Percentiles rank a stretch among this genome's conserved stretches.
Conservation (phyloP, 1,140 invertebrate genomes). For the Phymastichus coffea region DNA sequence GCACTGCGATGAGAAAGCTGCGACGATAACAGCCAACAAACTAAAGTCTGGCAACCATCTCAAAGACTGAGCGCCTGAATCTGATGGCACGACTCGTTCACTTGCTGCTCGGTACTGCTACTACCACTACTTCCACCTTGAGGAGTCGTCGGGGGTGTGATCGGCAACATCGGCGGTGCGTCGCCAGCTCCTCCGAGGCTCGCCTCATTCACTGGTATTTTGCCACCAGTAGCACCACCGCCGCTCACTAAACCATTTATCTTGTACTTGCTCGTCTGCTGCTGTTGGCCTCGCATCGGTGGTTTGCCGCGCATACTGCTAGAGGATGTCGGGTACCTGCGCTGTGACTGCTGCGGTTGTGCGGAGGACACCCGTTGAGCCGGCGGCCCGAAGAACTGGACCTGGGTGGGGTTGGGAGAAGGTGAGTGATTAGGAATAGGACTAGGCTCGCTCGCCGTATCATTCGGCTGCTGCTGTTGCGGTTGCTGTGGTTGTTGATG, state of each 20-base stretch:
- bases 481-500: neutral
- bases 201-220: slow-evolving; percentile 32
- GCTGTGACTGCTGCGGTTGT: slow-evolving; percentile 22
- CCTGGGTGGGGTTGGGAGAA: slow-evolving; percentile 46
- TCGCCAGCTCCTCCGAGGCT: slow-evolving; percentile 45
- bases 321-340: slow-evolving; percentile 21
- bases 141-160: slow-evolving; percentile 48
- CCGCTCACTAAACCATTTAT: slow-evolving; percentile 40
- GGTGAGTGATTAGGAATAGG: slow-evolving; percentile 48
- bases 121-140: slow-evolving; percentile 30
- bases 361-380: slow-evolving; percentile 18
- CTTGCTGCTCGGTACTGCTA: slow-evolving; percentile 38
- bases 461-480: neutral
- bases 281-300: slow-evolving; percentile 1
- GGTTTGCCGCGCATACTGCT: slow-evolving; percentile 34
- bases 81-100: slow-evolving; percentile 52
- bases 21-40: no score
- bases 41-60: no score
- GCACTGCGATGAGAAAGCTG: no score
- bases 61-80: slow-evolving; percentile 50
- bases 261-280: slow-evolving; percentile 43
- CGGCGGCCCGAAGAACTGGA: slow-evolving; percentile 43
- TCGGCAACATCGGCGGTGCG: slow-evolving; percentile 39
- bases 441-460: neutral
- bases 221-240: slow-evolving; percentile 37